These are phyloP conservation scores for Eupristina koningsbergeri DNA, from an alignment of 1,140 invertebrate genomes.

Conservation along the genomic window DNA sequence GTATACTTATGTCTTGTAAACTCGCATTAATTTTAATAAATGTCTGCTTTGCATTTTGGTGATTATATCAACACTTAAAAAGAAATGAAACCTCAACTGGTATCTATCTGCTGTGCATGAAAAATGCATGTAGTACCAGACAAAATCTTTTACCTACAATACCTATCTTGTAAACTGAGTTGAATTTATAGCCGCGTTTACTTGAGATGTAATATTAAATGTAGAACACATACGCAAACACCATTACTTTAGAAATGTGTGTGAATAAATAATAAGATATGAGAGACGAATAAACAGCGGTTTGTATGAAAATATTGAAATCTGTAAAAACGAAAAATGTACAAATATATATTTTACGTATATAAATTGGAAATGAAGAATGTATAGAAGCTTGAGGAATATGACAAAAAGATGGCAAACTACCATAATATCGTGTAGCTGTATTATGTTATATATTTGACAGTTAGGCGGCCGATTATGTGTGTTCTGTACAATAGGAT, in stretches of 20 bases:
- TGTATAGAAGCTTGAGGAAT: background rate
- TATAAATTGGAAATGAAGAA: background rate
- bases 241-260: background rate
- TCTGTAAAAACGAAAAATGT: background rate
- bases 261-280: background rate
- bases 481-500: background rate
- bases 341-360: background rate
- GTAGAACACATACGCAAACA: background rate
- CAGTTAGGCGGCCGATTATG: conserved; percentile 2
- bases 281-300: background rate
- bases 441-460: conserved; percentile 14
- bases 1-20: background rate
- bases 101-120: background rate
- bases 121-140: background rate
- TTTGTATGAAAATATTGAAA: conserved; percentile 9
- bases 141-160: background rate
- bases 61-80: background rate
- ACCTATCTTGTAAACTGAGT: background rate
- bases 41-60: background rate
- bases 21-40: background rate
- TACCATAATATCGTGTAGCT: conserved; percentile 28
- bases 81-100: background rate
- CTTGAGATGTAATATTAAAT: background rate
- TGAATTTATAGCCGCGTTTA: background rate
- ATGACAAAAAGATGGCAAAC: conserved; percentile 11